Conservation (phyloP, 2,888 invertebrate genomes). For the Amphiduros pacificus region DNA sequence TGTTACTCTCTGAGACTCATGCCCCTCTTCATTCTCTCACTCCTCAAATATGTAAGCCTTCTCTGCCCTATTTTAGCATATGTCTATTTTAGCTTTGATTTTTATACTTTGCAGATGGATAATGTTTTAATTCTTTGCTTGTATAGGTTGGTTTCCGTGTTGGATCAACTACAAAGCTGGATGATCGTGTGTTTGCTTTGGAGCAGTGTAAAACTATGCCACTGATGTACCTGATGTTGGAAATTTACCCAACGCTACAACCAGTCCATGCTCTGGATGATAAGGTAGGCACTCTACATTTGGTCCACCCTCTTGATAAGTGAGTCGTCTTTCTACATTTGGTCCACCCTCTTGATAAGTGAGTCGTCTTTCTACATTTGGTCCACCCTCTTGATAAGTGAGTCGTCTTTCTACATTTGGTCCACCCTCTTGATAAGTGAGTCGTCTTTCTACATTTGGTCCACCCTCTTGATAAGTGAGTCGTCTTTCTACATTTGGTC, state of each 20-base stretch:
- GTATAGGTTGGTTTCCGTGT: conserved; percentile 83
- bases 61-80: background rate
- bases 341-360: no score
- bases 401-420: no score
- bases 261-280: conserved; percentile 76
- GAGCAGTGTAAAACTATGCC: conserved; percentile 89
- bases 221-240: conserved; percentile 76
- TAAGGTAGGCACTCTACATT: conserved; percentile 48
- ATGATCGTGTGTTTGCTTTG: conserved; percentile 92
- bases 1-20: conserved; percentile 79
- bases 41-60: conserved; percentile 78
- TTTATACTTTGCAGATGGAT: no score
- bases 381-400: no score
- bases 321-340: no score
- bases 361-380: no score
- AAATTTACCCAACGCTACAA: conserved; percentile 90
- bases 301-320: no score
- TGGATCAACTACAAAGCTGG: conserved; percentile 84
- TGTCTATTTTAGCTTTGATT: background rate
- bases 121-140: background rate
- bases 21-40: conserved; percentile 84
- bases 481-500: conserved; percentile 86
- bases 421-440: no score
- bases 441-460: no score
- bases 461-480: no score